A percentile compares a stretch with the other conserved stretches of the same genome.
Conservation (phyloP, 1,140 invertebrate genomes). For the Polyergus mexicanus region DNA sequence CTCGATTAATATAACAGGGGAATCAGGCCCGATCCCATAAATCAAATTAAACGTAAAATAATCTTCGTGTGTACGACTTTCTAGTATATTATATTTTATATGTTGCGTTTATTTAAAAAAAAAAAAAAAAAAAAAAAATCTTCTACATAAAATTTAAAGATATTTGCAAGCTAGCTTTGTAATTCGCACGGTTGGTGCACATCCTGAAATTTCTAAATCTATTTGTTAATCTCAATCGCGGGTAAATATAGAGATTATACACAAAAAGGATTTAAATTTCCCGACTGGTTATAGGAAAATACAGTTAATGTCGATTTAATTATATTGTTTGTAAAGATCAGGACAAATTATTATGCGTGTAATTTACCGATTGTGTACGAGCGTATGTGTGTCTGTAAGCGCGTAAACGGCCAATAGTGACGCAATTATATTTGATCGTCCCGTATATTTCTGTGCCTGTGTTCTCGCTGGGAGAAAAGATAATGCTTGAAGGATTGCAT, state of each 20-base stretch:
- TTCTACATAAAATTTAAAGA: not conserved
- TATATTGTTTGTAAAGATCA: slow-evolving; percentile 35
- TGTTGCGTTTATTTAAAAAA: not conserved
- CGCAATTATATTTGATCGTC: slow-evolving; percentile 72
- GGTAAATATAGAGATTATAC: not conserved
- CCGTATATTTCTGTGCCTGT: slow-evolving; percentile 55
- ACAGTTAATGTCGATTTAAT: slow-evolving; percentile 50
- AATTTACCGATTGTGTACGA: not conserved
- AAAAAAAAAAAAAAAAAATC: too few relatives aligned
- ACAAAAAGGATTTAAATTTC: slow-evolving; percentile 22
- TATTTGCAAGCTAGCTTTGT: not conserved
- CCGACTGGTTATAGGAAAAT: slow-evolving; percentile 1
- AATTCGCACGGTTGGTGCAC: not conserved
- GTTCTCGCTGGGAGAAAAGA: slow-evolving; percentile 63
- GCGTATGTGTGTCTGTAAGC: not conserved
- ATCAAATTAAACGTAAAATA: slow-evolving; percentile 39
- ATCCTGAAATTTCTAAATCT: not conserved
- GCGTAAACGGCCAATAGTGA: slow-evolving; percentile 39
- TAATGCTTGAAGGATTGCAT: slow-evolving; percentile 70
- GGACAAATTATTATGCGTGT: slow-evolving; percentile 9
- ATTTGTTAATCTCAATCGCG: slow-evolving; percentile 19
- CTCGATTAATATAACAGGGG: slow-evolving; percentile 37
- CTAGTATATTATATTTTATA: not conserved
- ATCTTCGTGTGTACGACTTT: not conserved
- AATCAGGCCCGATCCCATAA: not conserved